Conservation (phyloP, 2,888 invertebrate species). For the Microchrysa polita region DNA sequence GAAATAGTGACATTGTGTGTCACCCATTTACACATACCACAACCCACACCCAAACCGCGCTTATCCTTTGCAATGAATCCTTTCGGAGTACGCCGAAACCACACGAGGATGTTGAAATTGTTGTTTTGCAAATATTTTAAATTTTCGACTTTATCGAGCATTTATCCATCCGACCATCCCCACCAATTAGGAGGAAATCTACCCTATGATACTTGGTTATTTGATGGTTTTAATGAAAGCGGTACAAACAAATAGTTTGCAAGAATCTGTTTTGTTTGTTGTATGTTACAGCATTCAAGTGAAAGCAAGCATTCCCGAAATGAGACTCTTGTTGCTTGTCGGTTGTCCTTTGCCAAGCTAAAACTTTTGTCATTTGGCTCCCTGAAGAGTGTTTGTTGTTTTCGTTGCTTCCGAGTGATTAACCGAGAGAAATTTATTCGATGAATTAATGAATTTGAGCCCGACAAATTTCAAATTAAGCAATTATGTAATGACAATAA, state of each 20-base stretch:
- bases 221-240: conserved; percentile 48
- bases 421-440: conserved; percentile 29
- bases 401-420: conserved; percentile 28
- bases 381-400: conserved; percentile 1
- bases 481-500: conserved; percentile 36
- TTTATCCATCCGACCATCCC: conserved; percentile 33
- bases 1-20: conserved; percentile 23
- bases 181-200: neutral
- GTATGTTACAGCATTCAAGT: no score
- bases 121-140: conserved; percentile 44
- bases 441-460: conserved; percentile 40
- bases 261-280: conserved; percentile 45
- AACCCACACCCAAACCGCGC: conserved; percentile 6
- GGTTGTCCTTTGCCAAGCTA: conserved; percentile 8
- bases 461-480: conserved; percentile 41
- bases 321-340: conserved; percentile 50
- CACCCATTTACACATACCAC: conserved; percentile 16
- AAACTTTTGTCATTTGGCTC: conserved; percentile 30
- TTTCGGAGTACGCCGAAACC: conserved; percentile 29
- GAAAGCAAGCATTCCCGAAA: conserved; percentile 17
- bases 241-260: conserved; percentile 43
- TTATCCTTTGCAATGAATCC: no score
- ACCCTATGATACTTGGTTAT: conserved; percentile 3
- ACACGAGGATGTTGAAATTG: conserved; percentile 33
- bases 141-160: conserved; percentile 46